Conservation (phyloP, 2,113 vertebrate genomes). For the Chloropsis cyanopogon region DNA sequence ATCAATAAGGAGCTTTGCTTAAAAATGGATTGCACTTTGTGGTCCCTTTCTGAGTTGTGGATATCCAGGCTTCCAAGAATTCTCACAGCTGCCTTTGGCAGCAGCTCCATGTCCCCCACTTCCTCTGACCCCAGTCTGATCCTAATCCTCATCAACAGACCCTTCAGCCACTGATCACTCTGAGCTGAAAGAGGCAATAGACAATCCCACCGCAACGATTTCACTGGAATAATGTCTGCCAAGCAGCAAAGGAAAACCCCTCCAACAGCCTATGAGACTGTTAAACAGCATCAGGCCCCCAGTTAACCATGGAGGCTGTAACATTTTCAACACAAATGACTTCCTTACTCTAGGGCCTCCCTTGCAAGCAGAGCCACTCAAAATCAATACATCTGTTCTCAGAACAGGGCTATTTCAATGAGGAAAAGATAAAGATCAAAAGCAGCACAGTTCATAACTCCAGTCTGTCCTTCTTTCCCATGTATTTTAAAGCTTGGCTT, state of each 20-base stretch:
- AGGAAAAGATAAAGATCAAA: background rate
- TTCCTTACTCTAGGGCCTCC: background rate
- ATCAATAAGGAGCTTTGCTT: slow-evolving; percentile 42
- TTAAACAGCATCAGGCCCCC: background rate
- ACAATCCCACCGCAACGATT: background rate
- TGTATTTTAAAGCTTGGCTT: background rate
- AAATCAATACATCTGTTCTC: background rate
- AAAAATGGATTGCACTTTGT: slow-evolving; percentile 19
- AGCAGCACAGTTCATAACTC: background rate
- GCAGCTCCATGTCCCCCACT: background rate
- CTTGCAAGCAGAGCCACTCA: background rate
- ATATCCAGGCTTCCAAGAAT: background rate
- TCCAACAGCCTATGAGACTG: background rate
- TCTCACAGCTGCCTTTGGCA: background rate
- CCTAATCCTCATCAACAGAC: background rate
- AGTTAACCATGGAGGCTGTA: background rate
- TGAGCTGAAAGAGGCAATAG: accelerated
- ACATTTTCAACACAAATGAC: background rate
- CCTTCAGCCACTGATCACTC: background rate
- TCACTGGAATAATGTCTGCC: background rate
- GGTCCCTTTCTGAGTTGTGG: background rate
- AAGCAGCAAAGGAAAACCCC: background rate
- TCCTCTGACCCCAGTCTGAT: background rate
- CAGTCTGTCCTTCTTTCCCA: background rate
- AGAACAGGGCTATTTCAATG: background rate